Evolutionary conservation across 2,113 vertebrate genomes (phyloP).

Genomic region (Leiothrix lutea): DNA sequence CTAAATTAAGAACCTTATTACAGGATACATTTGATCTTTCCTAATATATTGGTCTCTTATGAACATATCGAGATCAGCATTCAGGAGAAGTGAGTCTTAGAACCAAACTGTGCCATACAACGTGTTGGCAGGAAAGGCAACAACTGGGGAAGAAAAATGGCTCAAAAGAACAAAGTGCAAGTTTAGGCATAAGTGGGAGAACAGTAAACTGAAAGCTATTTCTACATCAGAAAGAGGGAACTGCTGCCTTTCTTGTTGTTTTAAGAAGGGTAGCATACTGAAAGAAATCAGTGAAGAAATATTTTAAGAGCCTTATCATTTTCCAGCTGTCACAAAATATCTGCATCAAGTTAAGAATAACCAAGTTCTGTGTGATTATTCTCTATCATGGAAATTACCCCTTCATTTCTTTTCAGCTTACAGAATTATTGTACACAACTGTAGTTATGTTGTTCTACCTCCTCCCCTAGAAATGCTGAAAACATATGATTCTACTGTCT

Average conservation of each 20-base stretch:
- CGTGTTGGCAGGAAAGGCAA: neutral
- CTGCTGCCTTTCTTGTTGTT: neutral
- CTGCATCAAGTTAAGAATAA: neutral
- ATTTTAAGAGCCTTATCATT: neutral
- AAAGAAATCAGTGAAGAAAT: neutral
- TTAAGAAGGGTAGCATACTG: neutral
- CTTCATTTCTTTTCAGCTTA: neutral
- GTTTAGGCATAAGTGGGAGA: neutral
- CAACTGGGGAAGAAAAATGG: fast-evolving
- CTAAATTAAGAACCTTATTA: neutral
- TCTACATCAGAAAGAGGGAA: neutral
- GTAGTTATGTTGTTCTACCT: neutral
- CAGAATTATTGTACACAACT: neutral
- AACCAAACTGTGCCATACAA: neutral
- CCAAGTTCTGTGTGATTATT: neutral
- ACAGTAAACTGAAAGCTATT: neutral
- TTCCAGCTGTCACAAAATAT: neutral
- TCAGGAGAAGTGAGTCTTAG: neutral
- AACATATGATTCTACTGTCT: neutral
- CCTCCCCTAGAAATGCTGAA: neutral
- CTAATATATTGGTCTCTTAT: neutral
- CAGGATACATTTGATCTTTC: neutral
- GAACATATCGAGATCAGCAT: neutral
- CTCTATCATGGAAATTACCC: neutral
- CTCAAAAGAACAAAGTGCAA: neutral